These are phyloP conservation scores for Coelogynopora nodosa DNA, from an alignment of 2,888 invertebrate genomes.

Conservation along the genomic window DNA sequence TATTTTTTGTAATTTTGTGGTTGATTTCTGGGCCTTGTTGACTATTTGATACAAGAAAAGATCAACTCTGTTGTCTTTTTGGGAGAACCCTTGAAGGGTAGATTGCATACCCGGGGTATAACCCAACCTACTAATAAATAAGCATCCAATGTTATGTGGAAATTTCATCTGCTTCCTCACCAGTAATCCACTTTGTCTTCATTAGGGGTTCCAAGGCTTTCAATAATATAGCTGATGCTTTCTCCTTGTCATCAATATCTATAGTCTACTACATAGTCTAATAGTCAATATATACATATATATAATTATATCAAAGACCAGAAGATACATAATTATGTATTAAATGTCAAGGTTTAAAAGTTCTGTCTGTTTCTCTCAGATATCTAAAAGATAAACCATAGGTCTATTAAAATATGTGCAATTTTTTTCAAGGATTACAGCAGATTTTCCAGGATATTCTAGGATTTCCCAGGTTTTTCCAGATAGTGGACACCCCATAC, in stretches of 20 bases:
- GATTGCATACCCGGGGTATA: neutral
- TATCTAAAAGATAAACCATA: too few relatives aligned
- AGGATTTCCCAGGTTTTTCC: neutral
- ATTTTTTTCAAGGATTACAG: neutral
- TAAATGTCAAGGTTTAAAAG: too few relatives aligned
- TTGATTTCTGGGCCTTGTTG: neutral
- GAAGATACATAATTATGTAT: too few relatives aligned
- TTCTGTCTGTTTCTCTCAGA: too few relatives aligned
- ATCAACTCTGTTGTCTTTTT: neutral
- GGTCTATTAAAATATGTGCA: neutral
- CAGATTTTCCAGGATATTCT: neutral
- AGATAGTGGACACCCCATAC: neutral
- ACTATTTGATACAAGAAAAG: too few relatives aligned
- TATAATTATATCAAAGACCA: too few relatives aligned
- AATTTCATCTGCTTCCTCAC: neutral
- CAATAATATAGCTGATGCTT: too few relatives aligned
- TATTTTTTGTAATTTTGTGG: neutral
- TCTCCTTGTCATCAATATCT: too few relatives aligned
- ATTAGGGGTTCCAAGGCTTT: too few relatives aligned
- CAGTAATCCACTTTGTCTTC: too few relatives aligned
- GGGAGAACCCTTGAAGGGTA: neutral
- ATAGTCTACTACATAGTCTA: too few relatives aligned
- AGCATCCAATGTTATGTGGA: neutral
- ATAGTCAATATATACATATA: too few relatives aligned
- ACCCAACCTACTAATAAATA: neutral